Conservation (phyloP, 2,113 vertebrate genomes). For the Leuciscus idus region DNA sequence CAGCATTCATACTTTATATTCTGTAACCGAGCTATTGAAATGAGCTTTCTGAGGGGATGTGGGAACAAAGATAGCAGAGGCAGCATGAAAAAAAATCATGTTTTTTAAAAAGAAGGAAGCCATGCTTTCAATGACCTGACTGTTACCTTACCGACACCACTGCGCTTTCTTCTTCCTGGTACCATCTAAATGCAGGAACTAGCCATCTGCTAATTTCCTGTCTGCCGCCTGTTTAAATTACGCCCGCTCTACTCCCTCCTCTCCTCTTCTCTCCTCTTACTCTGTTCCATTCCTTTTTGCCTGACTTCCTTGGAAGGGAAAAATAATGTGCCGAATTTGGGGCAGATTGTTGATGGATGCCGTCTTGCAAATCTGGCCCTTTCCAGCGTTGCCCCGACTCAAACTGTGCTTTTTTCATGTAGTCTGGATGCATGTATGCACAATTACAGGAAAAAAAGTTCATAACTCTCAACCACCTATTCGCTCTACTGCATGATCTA, state of each 20-base stretch:
- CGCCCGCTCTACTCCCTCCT: slow-evolving; percentile 75
- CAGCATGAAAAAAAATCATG: slow-evolving; percentile 63
- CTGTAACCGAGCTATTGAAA: slow-evolving; percentile 76
- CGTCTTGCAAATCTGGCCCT: slow-evolving; percentile 63
- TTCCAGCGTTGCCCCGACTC: slow-evolving; percentile 36
- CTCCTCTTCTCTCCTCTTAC: slow-evolving; percentile 70
- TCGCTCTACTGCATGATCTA: neutral
- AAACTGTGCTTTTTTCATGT: slow-evolving; percentile 8
- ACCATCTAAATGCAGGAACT: slow-evolving; percentile 93
- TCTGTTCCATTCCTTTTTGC: slow-evolving; percentile 62
- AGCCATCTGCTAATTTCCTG: slow-evolving; percentile 98
- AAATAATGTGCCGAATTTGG: slow-evolving; percentile 75
- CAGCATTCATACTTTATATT: slow-evolving; percentile 69
- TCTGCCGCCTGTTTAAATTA: slow-evolving; percentile 99
- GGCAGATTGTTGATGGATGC: slow-evolving; percentile 84
- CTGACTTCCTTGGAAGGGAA: slow-evolving; percentile 86
- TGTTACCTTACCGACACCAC: slow-evolving; percentile 89
- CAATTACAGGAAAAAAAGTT: neutral
- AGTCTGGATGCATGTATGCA: neutral
- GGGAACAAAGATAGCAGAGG: slow-evolving; percentile 71
- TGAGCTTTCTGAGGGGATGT: slow-evolving; percentile 71
- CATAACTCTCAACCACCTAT: neutral
- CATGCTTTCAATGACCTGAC: slow-evolving; percentile 93
- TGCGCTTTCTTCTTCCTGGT: slow-evolving; percentile 90
- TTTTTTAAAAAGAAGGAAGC: slow-evolving; percentile 68